Evolutionary conservation across 1,140 invertebrate genomes (phyloP).

Genomic region (Heliconius eleuchia): DNA sequence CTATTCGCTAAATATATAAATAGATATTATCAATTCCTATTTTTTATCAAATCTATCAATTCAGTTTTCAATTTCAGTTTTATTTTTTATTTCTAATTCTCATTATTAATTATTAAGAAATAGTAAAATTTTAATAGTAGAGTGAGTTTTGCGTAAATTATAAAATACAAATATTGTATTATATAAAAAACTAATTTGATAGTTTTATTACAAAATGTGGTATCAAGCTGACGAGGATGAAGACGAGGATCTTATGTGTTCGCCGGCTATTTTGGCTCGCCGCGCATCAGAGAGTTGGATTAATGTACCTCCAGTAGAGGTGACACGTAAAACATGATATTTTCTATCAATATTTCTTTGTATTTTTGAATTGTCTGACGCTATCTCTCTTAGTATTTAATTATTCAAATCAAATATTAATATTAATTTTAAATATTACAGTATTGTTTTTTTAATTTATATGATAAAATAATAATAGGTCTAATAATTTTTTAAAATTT

Average conservation of each 20-base stretch:
- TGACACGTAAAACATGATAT: constrained; percentile 60
- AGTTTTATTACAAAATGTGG: constrained; percentile 81
- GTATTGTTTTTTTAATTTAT: too few relatives aligned
- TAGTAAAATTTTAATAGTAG: neutral
- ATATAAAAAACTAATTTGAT: constrained; percentile 8
- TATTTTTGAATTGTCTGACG: neutral
- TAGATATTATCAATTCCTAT: constrained; percentile 46
- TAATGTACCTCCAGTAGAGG: constrained; percentile 91
- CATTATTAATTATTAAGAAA: neutral
- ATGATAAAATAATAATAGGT: too few relatives aligned
- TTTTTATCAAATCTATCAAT: constrained; percentile 15
- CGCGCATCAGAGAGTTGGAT: constrained; percentile 93
- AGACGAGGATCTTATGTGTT: constrained; percentile 91
- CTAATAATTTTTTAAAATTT: too few relatives aligned
- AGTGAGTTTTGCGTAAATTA: neutral
- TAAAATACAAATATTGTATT: neutral
- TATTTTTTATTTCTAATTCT: neutral
- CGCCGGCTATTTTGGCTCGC: constrained; percentile 90
- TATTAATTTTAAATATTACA: too few relatives aligned
- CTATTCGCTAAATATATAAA: constrained; percentile 70
- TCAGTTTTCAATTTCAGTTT: neutral
- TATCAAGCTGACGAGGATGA: constrained; percentile 86
- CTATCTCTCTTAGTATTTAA: neutral
- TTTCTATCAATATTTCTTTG: neutral
- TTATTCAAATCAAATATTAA: too few relatives aligned